Percentiles rank a stretch among this genome's conserved stretches.
phyloP scores from a whole-genome alignment of 2,797 vertebrate species.

The Catamblyrhynchus diadema region DNA sequence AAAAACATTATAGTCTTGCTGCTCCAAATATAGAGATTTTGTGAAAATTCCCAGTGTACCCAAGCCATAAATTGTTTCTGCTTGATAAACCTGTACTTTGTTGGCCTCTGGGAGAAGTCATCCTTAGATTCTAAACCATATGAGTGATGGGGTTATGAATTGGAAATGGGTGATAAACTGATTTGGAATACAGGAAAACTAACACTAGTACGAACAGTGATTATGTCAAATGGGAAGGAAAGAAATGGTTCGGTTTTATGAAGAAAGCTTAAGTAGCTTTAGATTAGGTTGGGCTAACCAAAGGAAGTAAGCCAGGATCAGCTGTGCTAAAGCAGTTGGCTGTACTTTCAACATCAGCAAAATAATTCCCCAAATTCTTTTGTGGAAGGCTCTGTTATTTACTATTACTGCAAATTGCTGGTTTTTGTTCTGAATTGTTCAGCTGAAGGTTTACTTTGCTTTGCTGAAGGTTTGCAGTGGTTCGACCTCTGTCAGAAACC shows the following conservation, averaged over 20 bases:
- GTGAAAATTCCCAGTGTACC: neutral
- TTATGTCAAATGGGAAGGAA: neutral
- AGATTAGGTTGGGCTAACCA: neutral
- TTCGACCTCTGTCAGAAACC: constrained; percentile 13
- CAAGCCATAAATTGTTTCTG: neutral
- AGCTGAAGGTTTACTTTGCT: neutral
- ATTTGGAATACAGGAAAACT: neutral
- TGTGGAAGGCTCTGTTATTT: neutral
- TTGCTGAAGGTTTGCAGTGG: neutral
- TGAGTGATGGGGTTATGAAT: neutral
- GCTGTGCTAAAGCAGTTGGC: neutral
- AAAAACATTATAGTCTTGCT: neutral
- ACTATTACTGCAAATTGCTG: neutral
- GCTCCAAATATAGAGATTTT: neutral
- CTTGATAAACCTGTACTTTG: neutral
- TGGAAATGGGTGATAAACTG: neutral
- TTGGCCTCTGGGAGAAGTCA: neutral
- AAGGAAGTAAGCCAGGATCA: neutral
- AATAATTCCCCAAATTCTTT: neutral
- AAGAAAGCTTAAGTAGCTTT: neutral
- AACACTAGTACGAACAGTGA: neutral
- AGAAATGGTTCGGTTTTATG: neutral
- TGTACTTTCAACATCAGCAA: neutral
- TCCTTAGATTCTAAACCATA: neutral
- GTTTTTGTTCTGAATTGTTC: neutral